Percentiles rank a stretch among this genome's conserved stretches.
phyloP scores from a whole-genome alignment of 2,113 vertebrate species.

The Neofelis nebulosa region DNA sequence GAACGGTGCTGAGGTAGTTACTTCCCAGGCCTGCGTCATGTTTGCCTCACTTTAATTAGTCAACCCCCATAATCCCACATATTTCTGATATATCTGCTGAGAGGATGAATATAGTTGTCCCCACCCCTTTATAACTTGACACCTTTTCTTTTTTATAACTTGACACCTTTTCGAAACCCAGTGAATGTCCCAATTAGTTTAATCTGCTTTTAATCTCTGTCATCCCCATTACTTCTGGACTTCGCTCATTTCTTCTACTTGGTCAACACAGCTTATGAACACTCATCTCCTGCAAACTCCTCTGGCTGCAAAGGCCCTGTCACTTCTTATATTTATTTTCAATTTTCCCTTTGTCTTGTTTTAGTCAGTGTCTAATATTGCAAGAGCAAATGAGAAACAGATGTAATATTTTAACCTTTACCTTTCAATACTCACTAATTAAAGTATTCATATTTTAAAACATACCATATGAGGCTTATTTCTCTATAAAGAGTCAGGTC shows the following conservation, averaged over 20 bases:
- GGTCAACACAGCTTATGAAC: background rate
- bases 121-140: background rate
- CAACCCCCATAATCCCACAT: background rate
- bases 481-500: background rate
- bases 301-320: background rate
- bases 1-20: background rate
- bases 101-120: background rate
- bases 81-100: background rate
- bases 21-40: background rate
- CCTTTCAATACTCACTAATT: conserved; percentile 61
- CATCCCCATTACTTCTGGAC: background rate
- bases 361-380: conserved; percentile 61
- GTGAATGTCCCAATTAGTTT: background rate
- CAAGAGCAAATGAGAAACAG: conserved; percentile 59
- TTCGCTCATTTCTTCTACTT: background rate
- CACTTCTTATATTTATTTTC: conserved; percentile 11
- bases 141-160: background rate
- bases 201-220: conserved; percentile 22
- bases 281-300: background rate
- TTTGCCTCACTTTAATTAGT: background rate
- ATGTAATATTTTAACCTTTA: conserved; percentile 51
- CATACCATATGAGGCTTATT: background rate
- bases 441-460: background rate
- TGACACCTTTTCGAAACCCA: background rate
- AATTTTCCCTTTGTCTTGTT: background rate